Conservation (phyloP, 2,113 vertebrate genomes). For the Melanerpes aurifrons region DNA sequence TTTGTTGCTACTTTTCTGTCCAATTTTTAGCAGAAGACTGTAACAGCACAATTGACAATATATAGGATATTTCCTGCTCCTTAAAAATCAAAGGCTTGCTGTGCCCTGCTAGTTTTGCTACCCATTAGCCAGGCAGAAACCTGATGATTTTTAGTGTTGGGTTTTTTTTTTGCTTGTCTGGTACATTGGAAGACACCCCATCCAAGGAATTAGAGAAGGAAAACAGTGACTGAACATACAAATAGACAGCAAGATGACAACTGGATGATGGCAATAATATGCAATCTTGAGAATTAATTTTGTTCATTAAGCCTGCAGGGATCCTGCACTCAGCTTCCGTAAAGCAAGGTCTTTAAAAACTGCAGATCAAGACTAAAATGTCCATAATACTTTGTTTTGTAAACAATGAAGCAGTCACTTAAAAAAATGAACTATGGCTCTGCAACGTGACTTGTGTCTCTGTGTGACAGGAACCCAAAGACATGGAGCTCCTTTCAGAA, state of each 20-base stretch:
- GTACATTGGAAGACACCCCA: not conserved
- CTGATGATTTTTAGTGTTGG: not conserved
- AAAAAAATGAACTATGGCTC: not conserved
- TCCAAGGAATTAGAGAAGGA: constrained; percentile 22
- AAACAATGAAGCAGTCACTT: not conserved
- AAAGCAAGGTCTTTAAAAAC: constrained; percentile 39
- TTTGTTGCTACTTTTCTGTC: not conserved
- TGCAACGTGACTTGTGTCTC: not conserved
- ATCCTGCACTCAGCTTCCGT: not conserved
- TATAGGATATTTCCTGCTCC: not conserved
- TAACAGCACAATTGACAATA: not conserved
- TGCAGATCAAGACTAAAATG: not conserved
- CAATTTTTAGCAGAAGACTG: not conserved
- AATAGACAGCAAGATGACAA: constrained; percentile 35
- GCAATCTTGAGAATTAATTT: constrained; percentile 45
- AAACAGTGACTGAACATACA: constrained; percentile 28
- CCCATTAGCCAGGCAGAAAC: not conserved
- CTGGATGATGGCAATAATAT: constrained; percentile 4
- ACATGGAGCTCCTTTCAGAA: not conserved
- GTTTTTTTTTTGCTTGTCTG: not conserved
- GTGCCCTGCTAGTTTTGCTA: not conserved
- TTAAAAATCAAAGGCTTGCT: not conserved
- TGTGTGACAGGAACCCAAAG: not conserved
- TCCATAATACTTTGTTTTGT: not conserved
- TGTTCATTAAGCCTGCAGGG: constrained; percentile 30